Evolutionary conservation across 2,113 vertebrate species (phyloP), one percentile per base, ranked within the genome.

Genomic region (Sigmodon hispidus): DNA sequence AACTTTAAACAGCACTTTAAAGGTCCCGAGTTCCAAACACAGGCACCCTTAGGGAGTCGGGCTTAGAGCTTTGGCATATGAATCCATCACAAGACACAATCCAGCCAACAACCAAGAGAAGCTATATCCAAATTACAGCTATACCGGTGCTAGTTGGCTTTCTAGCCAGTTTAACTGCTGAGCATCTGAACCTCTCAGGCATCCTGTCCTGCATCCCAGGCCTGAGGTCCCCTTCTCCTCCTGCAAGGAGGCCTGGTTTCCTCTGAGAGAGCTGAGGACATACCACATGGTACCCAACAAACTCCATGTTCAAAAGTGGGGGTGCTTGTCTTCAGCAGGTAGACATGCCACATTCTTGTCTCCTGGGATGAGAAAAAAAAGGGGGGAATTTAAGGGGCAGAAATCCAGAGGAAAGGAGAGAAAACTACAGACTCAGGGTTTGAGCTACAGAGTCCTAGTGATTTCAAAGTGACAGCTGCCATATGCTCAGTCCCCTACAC

Each of bases 281-380:
- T 5, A 31, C 40, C 12, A 29, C 29, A 15, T 1, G 26, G 8
- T 1, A 0, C 0, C 3, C 3, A 24, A 5, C 29, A 87, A 5
- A 17, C 0, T 0, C 29, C 22, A 7, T 7, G 7, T 24, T 52
- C 36, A 10, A 7, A 22, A 29, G 8, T 4, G 9, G 19, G 0
- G 11, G 34, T 3, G 11, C 36, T 70, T 13, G 8, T 11, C 48
- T 61, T 57, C 43, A 11, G 72, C 21, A 36, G 61, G 19, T 10
- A 1, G 63, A 29, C 48, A 40, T 7, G 80, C 40, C 0, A 1
- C 10, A 0, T 1, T 6, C 4, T 16, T 75, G 40, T 70, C 36
- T 81, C 76, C 77, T 45, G 21, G 63, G 21, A 22, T 15, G 57
- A 36, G n/a, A 52, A 2, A 36, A 2, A 3, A 34, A 72, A 7